Evolutionary conservation across 2,888 invertebrate genomes (phyloP), one percentile per base, ranked within the genome.

Genomic region (Notocelia uddmanniana): DNA sequence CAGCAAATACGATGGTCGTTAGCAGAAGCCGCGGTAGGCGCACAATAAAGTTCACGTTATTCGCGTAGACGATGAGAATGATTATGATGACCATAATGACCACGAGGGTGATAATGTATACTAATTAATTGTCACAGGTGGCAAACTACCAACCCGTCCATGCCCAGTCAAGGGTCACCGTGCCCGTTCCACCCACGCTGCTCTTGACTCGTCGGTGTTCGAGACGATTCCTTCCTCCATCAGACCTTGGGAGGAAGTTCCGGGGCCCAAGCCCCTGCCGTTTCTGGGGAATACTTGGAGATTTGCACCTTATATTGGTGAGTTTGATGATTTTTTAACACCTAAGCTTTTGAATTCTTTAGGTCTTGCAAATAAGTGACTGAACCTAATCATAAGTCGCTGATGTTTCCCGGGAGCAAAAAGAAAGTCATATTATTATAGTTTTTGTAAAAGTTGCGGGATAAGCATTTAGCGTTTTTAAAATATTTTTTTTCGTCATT

Each of bases 261-360:
- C 95, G 0, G 95, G 95, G 0, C 95, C 95, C 0, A 94, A 91
- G 76, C 94, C 95, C 0, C 75, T 95, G n/a, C 95, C 95, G 0
- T 66, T 95, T 0, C 80, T 95, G 10, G 95, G 95, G 0, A 95
- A 95, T 76, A 95, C 94, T 3, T 95, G 95, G 95, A 87, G 95
- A 76, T 95, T 95, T 77, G 89, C 94, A 26, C 95, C 95, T 37
- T 94, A 91, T 80, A 90, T 95, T 71, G 95, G 95, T 95, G 84
- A 90, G 93, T 80, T 5, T 2, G 3, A 19, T 50, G 6, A 19
- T n/a, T 0, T 5, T 5, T 45, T 8, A 48, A n/a, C 6, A 3
- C 18, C n/a, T 48, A 48, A n/a, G 15, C 3, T 48, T 45, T 18
- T n/a, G 18, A 18, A 0, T 5, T 48, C 48, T n/a, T 18, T 8